phyloP scores from a whole-genome alignment of 2,113 vertebrate genomes.

The Glareola pratincola region DNA sequence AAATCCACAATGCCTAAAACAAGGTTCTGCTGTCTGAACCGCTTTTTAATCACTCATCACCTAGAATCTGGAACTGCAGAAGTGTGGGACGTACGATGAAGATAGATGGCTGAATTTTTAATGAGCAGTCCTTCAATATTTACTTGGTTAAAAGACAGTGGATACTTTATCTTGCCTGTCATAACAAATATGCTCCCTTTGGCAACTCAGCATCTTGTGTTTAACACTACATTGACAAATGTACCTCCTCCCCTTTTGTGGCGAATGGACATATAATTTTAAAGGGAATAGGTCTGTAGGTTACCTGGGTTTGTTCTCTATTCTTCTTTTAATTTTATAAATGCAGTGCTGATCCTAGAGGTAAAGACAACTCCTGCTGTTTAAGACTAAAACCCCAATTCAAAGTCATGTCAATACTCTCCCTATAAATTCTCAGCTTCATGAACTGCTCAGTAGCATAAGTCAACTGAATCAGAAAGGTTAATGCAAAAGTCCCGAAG shows the following conservation, averaged over 20 bases:
- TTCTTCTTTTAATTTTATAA: neutral
- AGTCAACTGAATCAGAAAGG: neutral
- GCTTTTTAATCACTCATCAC: neutral
- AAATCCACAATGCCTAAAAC: neutral
- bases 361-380: neutral
- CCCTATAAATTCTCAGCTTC: neutral
- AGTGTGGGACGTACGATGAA: neutral
- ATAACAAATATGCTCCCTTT: conserved; percentile 47
- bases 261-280: neutral
- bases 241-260: neutral
- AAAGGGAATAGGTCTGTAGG: neutral
- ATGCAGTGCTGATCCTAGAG: neutral
- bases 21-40: neutral
- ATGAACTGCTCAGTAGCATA: neutral
- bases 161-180: conserved; percentile 37
- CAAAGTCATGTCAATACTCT: neutral
- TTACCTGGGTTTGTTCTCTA: neutral
- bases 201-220: neutral
- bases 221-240: conserved; percentile 5
- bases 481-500: neutral
- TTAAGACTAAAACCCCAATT: neutral
- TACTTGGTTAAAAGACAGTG: conserved; percentile 3
- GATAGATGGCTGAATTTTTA: neutral
- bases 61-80: neutral
- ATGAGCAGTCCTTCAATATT: conserved; percentile 29